phyloP scores from a whole-genome alignment of 2,113 vertebrate species.

The Saccopteryx leptura region DNA sequence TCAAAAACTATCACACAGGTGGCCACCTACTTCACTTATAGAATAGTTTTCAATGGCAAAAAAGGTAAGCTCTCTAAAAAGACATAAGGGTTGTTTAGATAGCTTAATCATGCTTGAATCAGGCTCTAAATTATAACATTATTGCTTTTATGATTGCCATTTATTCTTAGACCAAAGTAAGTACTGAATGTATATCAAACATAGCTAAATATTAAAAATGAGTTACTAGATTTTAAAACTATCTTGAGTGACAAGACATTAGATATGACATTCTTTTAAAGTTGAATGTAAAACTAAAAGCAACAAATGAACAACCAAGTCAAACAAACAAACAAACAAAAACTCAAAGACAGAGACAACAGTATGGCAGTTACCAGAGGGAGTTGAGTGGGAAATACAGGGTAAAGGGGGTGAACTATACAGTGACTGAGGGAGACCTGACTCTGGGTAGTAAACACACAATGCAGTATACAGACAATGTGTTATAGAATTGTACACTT shows the following conservation, averaged over 20 bases:
- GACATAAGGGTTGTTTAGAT: background rate
- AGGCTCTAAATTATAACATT: background rate
- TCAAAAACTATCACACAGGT: background rate
- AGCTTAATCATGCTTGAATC: background rate
- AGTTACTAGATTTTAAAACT: background rate
- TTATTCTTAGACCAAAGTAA: conserved; percentile 23
- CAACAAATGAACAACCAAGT: background rate
- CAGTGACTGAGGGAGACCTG: background rate
- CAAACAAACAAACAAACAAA: background rate
- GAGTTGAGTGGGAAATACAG: background rate
- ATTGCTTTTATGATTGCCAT: background rate
- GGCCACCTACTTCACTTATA: background rate
- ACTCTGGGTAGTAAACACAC: background rate
- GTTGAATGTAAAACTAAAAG: background rate
- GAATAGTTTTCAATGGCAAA: background rate
- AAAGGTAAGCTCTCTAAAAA: background rate
- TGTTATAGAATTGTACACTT: background rate
- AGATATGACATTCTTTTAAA: background rate
- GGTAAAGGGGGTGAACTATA: background rate
- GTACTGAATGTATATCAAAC: background rate
- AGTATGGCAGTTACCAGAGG: background rate
- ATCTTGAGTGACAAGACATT: background rate
- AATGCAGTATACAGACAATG: background rate
- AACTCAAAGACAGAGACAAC: background rate
- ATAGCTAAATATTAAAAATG: background rate